A percentile compares a stretch with the other conserved stretches of the same genome.
These are phyloP conservation scores for Bombus haemorrhoidalis DNA, from an alignment of 1,140 invertebrate species.

Conservation along the genomic window DNA sequence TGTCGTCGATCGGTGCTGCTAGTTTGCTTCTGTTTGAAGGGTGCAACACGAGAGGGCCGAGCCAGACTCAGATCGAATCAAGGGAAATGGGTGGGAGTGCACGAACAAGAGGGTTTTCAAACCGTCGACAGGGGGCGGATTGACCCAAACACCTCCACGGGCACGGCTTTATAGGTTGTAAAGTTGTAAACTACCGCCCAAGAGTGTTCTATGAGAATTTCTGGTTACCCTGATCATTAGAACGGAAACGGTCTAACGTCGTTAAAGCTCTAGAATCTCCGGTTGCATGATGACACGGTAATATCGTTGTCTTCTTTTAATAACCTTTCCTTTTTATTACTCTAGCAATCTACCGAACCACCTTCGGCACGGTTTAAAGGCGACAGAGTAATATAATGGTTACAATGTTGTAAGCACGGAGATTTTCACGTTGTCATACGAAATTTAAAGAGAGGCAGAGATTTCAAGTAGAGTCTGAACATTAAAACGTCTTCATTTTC, in stretches of 20 bases:
- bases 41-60: constrained; percentile 30
- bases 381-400: not conserved
- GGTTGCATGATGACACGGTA: constrained; percentile 42
- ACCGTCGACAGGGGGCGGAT: constrained; percentile 53
- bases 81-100: constrained; percentile 43
- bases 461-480: not conserved
- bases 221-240: constrained; percentile 64
- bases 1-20: constrained; percentile 46
- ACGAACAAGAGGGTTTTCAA: constrained; percentile 44
- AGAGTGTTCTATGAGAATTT: constrained; percentile 48
- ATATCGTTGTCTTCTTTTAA: not conserved
- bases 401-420: not conserved
- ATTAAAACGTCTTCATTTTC: not conserved
- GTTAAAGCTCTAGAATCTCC: constrained; percentile 50
- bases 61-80: constrained; percentile 32
- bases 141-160: constrained; percentile 63
- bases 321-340: not conserved
- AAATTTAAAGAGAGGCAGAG: no score
- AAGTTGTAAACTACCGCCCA: constrained; percentile 66
- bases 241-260: constrained; percentile 62
- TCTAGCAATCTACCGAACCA: no score
- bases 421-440: not conserved
- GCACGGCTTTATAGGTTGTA: constrained; percentile 71
- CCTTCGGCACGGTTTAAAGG: no score
- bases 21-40: constrained; percentile 59